Evolutionary conservation across 1,140 invertebrate species (phyloP), one percentile per base, ranked within the genome.

Genomic region (Trypoxylus dichotomus): DNA sequence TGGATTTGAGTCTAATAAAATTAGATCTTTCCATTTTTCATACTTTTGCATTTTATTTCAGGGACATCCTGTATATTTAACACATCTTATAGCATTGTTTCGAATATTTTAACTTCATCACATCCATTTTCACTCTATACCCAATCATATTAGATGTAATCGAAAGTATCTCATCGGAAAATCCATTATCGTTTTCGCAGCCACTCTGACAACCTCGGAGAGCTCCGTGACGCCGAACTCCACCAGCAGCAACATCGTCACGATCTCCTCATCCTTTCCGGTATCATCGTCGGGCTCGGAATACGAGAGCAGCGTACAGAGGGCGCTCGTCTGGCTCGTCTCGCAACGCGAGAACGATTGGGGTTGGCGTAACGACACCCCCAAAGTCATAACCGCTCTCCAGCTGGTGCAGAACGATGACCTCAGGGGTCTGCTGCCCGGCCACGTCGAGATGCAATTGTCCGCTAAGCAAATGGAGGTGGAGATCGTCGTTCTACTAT

Each of bases 401-500:
- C 85, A 88, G 76, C 77, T 89, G 7, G 81, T 85, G 6, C 83
- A 87, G 13, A 86, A 86, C 0, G 84, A 86, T 1, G 87, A 88
- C 42, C 85, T 87, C 63, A 86, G 85, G 74, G 79, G 83, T 1
- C 81, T 90, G 85, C 86, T 89, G 85, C 85, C 88, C 86, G 87
- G 83, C 71, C 85, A 83, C 43, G 83, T 94, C 21, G 93, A 95
- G 83, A 90, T 94, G 83, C 92, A 94, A 82, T 88, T 95, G 1
- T 93, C 92, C 5, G 90, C 90, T 5, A 95, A 95, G 82, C 93
- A 95, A 83, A 91, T 96, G 90, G 94, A 95, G 84, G 89, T 95
- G 37, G 94, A 96, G 82, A 92, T 95, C 60, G 89, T 95, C 1
- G 88, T 94, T n/a, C 89, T 93, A 83, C 88, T 95, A 37, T 95